These are phyloP conservation scores for Melanotaenia maccullochi DNA, from an alignment of 2,797 vertebrate species.

Conservation along the genomic window DNA sequence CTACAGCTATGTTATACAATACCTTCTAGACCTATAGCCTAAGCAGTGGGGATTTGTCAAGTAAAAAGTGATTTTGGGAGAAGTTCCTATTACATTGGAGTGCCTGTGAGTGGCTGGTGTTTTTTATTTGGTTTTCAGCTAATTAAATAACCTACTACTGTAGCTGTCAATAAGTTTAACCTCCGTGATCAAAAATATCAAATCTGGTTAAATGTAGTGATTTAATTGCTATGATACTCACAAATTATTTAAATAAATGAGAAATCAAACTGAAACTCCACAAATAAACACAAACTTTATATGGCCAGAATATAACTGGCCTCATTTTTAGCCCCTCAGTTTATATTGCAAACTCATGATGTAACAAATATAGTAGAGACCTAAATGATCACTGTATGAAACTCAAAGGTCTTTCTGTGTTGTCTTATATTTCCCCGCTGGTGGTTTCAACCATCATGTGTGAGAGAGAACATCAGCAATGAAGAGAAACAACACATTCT, in stretches of 20 bases:
- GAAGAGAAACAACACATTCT: conserved; percentile 35
- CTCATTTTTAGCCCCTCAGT: background rate
- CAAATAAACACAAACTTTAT: background rate
- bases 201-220: background rate
- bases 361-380: conserved; percentile 6
- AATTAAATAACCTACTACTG: conserved; percentile 23
- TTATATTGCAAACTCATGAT: conserved; percentile 14
- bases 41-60: conserved; percentile 51
- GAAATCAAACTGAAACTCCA: background rate
- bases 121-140: conserved; percentile 16
- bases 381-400: conserved; percentile 39
- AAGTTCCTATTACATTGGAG: conserved; percentile 18
- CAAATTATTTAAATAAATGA: background rate
- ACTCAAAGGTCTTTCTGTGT: conserved; percentile 22
- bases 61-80: conserved; percentile 24
- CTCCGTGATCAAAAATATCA: conserved; percentile 13
- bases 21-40: conserved; percentile 30
- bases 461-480: conserved; percentile 15
- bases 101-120: conserved; percentile 63
- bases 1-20: conserved; percentile 45
- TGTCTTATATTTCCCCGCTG: conserved; percentile 28
- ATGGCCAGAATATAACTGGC: background rate
- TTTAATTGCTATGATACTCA: background rate
- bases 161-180: conserved; percentile 41
- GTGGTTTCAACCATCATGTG: conserved; percentile 17